Conservation (phyloP, 2,797 vertebrate species). For the Acrocephalus scirpaceus region DNA sequence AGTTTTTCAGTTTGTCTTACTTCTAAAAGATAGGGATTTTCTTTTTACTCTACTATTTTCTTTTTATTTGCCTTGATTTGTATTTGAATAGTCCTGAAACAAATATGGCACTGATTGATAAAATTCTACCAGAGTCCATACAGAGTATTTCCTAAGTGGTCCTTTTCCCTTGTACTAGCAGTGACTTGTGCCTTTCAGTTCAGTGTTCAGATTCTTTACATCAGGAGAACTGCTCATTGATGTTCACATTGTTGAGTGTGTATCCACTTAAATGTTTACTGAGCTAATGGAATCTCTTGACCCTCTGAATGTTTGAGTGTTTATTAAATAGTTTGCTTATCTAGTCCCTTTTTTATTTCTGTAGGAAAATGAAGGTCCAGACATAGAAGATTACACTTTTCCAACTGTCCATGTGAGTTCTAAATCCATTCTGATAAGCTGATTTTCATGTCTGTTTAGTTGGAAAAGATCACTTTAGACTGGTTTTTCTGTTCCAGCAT, state of each 20-base stretch:
- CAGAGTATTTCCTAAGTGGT: neutral
- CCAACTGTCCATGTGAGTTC: slow-evolving; percentile 75
- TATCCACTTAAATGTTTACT: neutral
- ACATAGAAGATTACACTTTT: slow-evolving; percentile 76
- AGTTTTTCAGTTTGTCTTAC: neutral
- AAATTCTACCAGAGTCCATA: neutral
- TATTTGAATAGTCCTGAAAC: neutral
- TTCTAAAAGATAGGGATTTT: neutral
- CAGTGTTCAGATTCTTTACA: neutral
- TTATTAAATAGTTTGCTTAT: slow-evolving; percentile 32
- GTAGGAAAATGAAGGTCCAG: slow-evolving; percentile 79
- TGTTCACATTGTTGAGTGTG: neutral
- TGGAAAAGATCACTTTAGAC: slow-evolving; percentile 21
- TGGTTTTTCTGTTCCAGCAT: slow-evolving; percentile 11
- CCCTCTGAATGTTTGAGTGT: neutral
- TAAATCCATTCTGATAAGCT: slow-evolving; percentile 7
- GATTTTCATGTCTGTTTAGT: neutral
- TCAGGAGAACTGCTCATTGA: neutral
- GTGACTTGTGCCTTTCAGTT: neutral
- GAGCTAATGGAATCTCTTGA: neutral
- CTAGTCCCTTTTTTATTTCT: slow-evolving; percentile 58
- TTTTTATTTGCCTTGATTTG: neutral
- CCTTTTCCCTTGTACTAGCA: neutral
- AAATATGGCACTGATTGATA: neutral
- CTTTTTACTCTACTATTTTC: neutral